Percentiles rank a stretch among this genome's conserved stretches.
These are phyloP conservation scores for Urocynchramus pylzowi DNA, from an alignment of 2,113 vertebrate species.

Conservation along the genomic window DNA sequence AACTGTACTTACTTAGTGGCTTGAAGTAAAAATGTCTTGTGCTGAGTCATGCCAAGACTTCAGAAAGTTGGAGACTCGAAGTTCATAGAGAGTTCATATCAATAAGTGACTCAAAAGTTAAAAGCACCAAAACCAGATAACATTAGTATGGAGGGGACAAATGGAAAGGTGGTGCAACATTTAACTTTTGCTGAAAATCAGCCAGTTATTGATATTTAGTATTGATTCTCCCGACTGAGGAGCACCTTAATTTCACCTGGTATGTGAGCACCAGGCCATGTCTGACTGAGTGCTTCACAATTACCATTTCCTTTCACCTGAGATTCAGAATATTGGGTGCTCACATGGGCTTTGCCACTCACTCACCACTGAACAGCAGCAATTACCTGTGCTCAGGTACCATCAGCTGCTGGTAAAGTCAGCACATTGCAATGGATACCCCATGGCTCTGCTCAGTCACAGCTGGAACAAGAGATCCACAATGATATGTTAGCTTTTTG, in stretches of 20 bases:
- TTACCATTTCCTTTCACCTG: not conserved
- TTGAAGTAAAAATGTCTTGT: not conserved
- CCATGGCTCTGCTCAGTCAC: not conserved
- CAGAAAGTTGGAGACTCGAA: not conserved
- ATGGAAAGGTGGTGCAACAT: not conserved
- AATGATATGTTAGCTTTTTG: not conserved
- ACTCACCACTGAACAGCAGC: not conserved
- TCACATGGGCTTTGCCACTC: not conserved
- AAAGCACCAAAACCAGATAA: not conserved
- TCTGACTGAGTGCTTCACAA: not conserved
- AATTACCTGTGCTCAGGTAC: not conserved
- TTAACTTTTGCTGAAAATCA: not conserved
- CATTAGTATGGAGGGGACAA: not conserved
- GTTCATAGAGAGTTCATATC: not conserved
- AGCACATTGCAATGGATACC: not conserved
- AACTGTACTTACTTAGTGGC: not conserved
- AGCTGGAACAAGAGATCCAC: accelerated
- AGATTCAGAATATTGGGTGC: not conserved
- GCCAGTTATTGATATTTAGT: not conserved
- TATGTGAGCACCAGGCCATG: not conserved
- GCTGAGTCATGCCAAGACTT: not conserved
- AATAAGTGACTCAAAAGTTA: not conserved
- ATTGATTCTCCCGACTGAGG: accelerated
- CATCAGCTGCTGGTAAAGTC: not conserved
- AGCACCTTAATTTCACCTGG: not conserved